Evolutionary conservation across 2,113 vertebrate species (phyloP), one percentile per base, ranked within the genome.

Genomic region (Mesocricetus auratus): DNA sequence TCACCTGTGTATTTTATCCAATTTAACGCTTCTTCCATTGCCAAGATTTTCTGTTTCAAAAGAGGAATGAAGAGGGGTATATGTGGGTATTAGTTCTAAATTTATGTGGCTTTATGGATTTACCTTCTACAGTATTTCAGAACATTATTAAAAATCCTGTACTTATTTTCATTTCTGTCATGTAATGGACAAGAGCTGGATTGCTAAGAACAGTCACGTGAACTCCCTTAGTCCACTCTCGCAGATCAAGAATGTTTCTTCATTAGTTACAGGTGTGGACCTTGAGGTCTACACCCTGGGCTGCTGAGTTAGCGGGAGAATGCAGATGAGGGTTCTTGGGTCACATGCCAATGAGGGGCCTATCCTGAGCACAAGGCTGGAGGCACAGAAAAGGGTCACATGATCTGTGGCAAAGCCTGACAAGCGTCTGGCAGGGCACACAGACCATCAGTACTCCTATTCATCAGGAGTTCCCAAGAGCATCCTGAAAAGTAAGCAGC

Each of bases 1-100:
- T 98, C 98, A 26, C 98, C 99, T 0, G 98, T 97, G 0, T 88
- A 93, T 86, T 98, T 98, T 89, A 99, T 88, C 99, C 99, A 99
- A 0, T 50, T 87, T 47, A 99, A 26, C 0, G 98, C 99, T 82
- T 98, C 98, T 3, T 60, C 83, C 36, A 99, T 42, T 88, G 93
- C 91, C 60, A 98, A 97, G 13, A 94, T 29, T 87, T 97, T 98
- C 98, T 98, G 73, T 97, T 97, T 92, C 47, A 96, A 81, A 22
- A 78, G 50, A 97, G 29, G 47, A 79, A 91, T 73, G 10, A 91
- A 96, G 62, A 96, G 64, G 53, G 39, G 47, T n/a, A n/a, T n/a
- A 75, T 89, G 62, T 89, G 12, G 16, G 11, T 86, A 90, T 88
- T 95, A 93, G 86, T 69, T 91, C 15, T 82, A 95, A 96, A 45